These are phyloP conservation scores for Alviniconcha marisindica DNA, from an alignment of 1,140 invertebrate genomes.

Conservation along the genomic window DNA sequence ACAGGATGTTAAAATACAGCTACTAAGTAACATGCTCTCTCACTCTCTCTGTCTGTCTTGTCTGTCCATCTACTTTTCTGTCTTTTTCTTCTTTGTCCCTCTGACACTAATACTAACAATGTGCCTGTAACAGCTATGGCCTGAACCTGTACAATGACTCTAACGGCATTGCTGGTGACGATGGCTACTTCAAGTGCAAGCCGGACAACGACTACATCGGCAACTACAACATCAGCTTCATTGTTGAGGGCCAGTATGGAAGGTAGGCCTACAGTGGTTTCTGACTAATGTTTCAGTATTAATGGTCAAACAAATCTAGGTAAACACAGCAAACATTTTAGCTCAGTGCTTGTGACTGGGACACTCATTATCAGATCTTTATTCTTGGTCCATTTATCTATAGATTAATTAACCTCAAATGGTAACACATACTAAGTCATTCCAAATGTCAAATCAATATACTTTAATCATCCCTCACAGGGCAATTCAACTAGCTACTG, in stretches of 20 bases:
- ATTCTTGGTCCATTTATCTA: too few species aligned
- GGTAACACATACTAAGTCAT: too few species aligned
- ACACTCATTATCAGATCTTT: too few species aligned
- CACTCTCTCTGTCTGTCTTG: neutral
- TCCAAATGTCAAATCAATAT: too few species aligned
- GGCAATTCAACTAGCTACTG: too few species aligned
- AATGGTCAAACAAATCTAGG: too few species aligned
- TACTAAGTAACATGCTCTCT: neutral
- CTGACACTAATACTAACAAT: neutral
- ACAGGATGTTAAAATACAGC: too few species aligned
- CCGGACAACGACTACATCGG: constrained; percentile 46
- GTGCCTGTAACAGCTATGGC: constrained; percentile 41
- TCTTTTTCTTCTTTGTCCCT: neutral
- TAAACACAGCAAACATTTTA: too few species aligned
- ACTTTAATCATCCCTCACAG: too few species aligned
- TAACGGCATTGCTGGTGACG: constrained; percentile 26
- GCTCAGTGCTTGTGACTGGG: too few species aligned
- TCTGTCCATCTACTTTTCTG: neutral
- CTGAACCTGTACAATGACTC: constrained; percentile 36
- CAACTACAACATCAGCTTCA: constrained; percentile 54
- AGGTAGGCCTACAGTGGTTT: constrained; percentile 45
- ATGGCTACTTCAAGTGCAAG: constrained; percentile 48
- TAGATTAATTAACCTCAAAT: too few species aligned
- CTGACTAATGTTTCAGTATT: too few species aligned
- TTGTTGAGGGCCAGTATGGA: constrained; percentile 55